phyloP scores from a whole-genome alignment of 2,888 invertebrate species.

The Apamea epomidion region DNA sequence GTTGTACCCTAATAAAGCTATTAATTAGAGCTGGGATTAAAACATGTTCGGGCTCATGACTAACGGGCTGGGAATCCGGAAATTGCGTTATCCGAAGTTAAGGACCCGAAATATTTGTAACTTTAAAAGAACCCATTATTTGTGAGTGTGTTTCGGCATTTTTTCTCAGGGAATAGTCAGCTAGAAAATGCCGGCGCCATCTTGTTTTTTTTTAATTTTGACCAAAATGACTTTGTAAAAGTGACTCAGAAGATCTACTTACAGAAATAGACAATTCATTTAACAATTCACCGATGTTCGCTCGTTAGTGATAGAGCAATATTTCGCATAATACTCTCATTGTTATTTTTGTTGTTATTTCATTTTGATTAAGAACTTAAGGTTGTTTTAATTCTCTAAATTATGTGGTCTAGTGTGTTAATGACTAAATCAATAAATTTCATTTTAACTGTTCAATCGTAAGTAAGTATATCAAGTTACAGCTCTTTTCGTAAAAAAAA shows the following conservation, averaged over 20 bases:
- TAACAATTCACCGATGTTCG: not conserved
- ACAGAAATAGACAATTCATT: not conserved
- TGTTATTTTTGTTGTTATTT: too few relatives aligned
- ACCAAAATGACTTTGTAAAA: not conserved
- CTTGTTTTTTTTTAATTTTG: not conserved
- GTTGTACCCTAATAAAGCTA: conserved; percentile 53
- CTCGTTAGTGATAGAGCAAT: not conserved
- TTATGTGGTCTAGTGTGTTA: not conserved
- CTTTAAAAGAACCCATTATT: not conserved
- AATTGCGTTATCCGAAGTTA: conserved; percentile 36
- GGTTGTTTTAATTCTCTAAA: too few relatives aligned
- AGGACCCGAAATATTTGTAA: conserved; percentile 7
- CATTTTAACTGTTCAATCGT: not conserved
- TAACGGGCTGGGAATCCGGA: conserved; percentile 47
- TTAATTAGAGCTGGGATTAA: conserved; percentile 59
- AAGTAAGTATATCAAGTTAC: not conserved
- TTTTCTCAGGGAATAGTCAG: not conserved
- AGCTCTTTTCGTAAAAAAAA: not conserved
- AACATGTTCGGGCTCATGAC: conserved; percentile 41
- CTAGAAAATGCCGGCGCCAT: not conserved
- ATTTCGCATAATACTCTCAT: not conserved
- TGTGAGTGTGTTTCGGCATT: not conserved
- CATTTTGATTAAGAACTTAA: too few relatives aligned
- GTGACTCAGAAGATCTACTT: not conserved
- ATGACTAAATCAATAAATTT: not conserved